phyloP scores from a whole-genome alignment of 2,888 invertebrate species.

The Diabrotica balteata region DNA sequence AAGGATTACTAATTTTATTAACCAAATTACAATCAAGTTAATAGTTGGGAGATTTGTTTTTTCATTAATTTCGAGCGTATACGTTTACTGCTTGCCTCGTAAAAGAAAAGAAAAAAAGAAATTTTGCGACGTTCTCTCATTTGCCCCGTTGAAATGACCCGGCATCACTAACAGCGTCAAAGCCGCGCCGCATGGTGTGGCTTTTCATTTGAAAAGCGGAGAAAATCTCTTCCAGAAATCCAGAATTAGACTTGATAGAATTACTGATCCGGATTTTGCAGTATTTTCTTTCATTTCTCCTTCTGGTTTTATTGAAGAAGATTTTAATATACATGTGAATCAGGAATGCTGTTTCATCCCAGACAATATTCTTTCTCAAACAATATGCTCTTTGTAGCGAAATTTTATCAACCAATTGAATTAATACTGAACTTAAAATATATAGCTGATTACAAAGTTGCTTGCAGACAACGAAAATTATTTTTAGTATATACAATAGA shows the following conservation, averaged over 20 bases:
- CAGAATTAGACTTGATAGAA: slow-evolving; percentile 39
- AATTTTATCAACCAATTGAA: too few relatives aligned
- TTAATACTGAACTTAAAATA: too few relatives aligned
- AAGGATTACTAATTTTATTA: slow-evolving; percentile 6
- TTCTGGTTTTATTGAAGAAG: slow-evolving; percentile 32
- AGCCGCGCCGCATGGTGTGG: slow-evolving; percentile 41
- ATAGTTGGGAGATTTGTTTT: slow-evolving; percentile 16
- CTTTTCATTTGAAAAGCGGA: slow-evolving; percentile 40
- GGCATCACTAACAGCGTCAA: slow-evolving; percentile 18
- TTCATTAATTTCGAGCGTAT: slow-evolving; percentile 12
- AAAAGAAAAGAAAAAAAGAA: slow-evolving; percentile 11
- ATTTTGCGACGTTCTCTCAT: slow-evolving; percentile 12
- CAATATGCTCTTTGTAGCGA: background rate
- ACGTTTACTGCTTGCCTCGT: slow-evolving; percentile 7
- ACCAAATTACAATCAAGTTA: slow-evolving; percentile 2
- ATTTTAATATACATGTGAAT: slow-evolving; percentile 24
- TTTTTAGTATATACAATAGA: too few relatives aligned
- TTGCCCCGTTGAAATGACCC: slow-evolving; percentile 22
- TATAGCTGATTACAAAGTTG: too few relatives aligned
- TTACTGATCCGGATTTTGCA: slow-evolving; percentile 36
- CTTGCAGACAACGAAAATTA: too few relatives aligned
- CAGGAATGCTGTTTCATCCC: slow-evolving; percentile 3
- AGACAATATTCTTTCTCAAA: slow-evolving; percentile 4
- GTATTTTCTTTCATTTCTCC: slow-evolving; percentile 36
- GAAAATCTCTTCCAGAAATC: slow-evolving; percentile 36